Percentiles rank a stretch among this genome's conserved stretches.
Conservation (phyloP, 92 coral and sea anemone genomes). For the Umimayanthus kanabou region DNA sequence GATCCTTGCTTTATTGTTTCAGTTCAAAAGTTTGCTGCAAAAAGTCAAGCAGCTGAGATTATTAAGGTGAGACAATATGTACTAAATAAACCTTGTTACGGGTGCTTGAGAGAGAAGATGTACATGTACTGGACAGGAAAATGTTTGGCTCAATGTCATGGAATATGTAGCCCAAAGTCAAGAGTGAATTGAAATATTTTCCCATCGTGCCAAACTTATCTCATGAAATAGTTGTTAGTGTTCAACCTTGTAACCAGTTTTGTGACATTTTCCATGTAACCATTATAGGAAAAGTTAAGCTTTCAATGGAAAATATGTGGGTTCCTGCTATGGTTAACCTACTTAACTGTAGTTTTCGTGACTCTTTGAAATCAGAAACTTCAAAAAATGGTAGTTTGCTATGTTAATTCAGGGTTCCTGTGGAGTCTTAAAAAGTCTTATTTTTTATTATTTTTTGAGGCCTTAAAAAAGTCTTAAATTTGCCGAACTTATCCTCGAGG, state of each 20-base stretch:
- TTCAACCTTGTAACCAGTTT: too few species aligned
- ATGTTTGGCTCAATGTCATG: neutral
- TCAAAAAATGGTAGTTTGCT: neutral
- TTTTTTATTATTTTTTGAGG: too few species aligned
- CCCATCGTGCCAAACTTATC: neutral
- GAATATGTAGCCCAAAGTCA: neutral
- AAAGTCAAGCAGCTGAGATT: constrained; percentile 22
- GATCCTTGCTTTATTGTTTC: neutral
- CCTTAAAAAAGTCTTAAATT: too few species aligned
- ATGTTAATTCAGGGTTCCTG: too few species aligned
- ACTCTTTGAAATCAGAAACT: neutral
- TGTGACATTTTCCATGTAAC: neutral
- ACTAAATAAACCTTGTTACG: neutral
- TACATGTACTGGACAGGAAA: neutral
- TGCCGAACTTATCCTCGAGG: too few species aligned
- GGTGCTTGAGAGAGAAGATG: neutral
- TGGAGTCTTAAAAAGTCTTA: too few species aligned
- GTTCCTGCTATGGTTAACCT: too few species aligned
- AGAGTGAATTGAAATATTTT: neutral
- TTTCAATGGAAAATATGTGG: too few species aligned
- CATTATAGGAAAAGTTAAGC: neutral
- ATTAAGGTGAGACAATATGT: constrained; percentile 4
- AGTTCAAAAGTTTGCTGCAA: constrained; percentile 24
- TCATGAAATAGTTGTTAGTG: too few species aligned
- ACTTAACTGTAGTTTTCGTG: neutral